Evolutionary conservation across 2,113 vertebrate species (phyloP).

Genomic region (Panurus biarmicus): DNA sequence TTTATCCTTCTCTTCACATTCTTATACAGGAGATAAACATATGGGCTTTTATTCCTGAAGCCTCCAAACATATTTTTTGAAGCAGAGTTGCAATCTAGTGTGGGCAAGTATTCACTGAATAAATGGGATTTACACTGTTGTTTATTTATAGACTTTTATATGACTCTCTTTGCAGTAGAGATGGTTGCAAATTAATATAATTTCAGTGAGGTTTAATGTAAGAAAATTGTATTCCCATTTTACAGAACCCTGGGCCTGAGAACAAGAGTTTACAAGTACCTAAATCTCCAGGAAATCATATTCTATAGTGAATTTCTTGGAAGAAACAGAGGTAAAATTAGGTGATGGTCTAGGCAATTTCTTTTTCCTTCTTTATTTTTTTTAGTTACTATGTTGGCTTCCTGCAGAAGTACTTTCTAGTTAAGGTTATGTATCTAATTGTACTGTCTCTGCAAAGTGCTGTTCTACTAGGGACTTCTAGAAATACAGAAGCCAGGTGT

Average conservation of each 20-base stretch:
- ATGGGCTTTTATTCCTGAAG: slow-evolving; percentile 26
- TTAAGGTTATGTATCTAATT: not conserved
- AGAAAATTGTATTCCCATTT: not conserved
- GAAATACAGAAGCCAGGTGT: not conserved
- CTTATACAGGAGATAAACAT: slow-evolving; percentile 22
- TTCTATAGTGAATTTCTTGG: not conserved
- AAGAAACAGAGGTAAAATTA: not conserved
- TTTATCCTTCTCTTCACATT: not conserved
- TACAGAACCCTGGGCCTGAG: not conserved
- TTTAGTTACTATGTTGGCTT: not conserved
- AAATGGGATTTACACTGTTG: not conserved
- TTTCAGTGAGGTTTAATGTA: not conserved
- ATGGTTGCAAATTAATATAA: not conserved
- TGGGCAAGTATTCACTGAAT: slow-evolving; percentile 32
- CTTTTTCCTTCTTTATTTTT: not conserved
- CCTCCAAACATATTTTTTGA: slow-evolving; percentile 34
- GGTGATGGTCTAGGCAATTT: not conserved
- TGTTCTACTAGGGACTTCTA: not conserved
- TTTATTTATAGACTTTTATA: slow-evolving; percentile 39
- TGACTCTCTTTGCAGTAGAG: not conserved
- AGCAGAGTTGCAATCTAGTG: slow-evolving; percentile 3
- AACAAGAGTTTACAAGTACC: not conserved
- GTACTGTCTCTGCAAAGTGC: not conserved
- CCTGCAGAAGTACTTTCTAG: not conserved
- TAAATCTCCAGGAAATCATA: not conserved